Evolutionary conservation across 2,113 vertebrate genomes (phyloP), one percentile per base, ranked within the genome.

Genomic region (Polypterus bichir): DNA sequence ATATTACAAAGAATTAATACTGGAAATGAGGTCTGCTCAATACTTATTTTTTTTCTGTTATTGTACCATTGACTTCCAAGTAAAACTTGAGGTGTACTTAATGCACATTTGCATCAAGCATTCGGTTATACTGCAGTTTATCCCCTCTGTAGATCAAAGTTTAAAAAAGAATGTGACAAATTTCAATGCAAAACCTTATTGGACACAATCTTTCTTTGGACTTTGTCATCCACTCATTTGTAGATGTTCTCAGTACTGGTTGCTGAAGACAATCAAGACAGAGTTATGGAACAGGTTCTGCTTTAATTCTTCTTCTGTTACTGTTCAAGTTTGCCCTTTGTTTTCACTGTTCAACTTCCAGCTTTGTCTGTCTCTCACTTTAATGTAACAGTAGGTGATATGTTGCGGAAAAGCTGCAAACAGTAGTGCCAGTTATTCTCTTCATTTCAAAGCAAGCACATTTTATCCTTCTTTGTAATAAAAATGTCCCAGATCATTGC

Each of bases 1-100:
- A 87, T 81, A 86, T 86, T 91, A 87, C 81, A 91, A 88, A 64
- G 83, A 84, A 84, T 83, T 91, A 91, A 91, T 89, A 91, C 89
- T 91, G 89, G 79, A 86, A 88, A 86, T 62, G 79, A 70, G 83
- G 82, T 55, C 75, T 84, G 83, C 85, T 81, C 78, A 85, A 88
- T 85, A 88, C 84, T 82, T 82, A 80, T 76, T 74, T 73, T 81
- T 81, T 74, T 78, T 82, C 76, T 77, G 77, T 77, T 77, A 83
- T 79, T 78, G 78, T 80, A 66, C 61, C 56, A 46, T 53, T 67
- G 59, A 59, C 46, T 48, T 59, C 49, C 55, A 46, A 57, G 60
- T 59, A 63, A 48, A 44, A 49, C 9, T 49, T 47, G 7, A 3
- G 55, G 46, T 49, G 61, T 44, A 62, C 4, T 62, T 27, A 11